A percentile compares a stretch with the other conserved stretches of the same genome.
These are phyloP conservation scores for Scaptomyza graminum DNA, from an alignment of 1,140 invertebrate genomes.

Conservation along the genomic window DNA sequence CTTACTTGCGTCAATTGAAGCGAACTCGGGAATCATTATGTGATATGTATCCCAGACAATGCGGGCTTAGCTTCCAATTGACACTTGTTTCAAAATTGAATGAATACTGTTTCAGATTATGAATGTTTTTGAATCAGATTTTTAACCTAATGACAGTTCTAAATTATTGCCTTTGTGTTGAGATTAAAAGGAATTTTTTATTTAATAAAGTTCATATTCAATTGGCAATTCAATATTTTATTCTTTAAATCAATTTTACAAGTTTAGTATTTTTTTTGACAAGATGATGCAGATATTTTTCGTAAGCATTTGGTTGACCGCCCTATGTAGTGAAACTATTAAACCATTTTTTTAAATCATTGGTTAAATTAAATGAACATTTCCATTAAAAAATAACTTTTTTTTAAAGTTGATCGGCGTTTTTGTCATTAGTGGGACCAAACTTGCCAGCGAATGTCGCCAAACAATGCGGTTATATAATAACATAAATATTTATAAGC, in stretches of 20 bases:
- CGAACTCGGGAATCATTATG: background rate
- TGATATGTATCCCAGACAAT: background rate
- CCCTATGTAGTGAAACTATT: no score
- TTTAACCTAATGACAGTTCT: background rate
- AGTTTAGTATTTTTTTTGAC: background rate
- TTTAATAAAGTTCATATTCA: constrained; percentile 4
- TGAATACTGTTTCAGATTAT: background rate
- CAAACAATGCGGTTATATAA: background rate
- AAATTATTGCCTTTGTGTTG: background rate
- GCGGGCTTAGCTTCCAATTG: no score
- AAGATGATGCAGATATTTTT: no score
- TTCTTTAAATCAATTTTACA: background rate
- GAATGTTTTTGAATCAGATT: background rate
- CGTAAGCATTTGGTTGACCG: no score
- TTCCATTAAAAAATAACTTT: background rate
- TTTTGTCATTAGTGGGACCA: constrained; percentile 1
- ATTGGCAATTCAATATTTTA: constrained; percentile 4
- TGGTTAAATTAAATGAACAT: background rate
- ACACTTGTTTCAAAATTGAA: background rate
- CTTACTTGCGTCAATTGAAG: background rate
- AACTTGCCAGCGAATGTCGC: constrained; percentile 1
- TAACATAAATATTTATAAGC: constrained; percentile 8
- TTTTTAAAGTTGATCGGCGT: background rate
- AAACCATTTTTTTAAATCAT: background rate
- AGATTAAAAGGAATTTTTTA: background rate